A percentile compares a stretch with the other conserved stretches of the same genome.
Evolutionary conservation across 2,888 invertebrate species (phyloP).

Genomic region (Cantharis nigra): DNA sequence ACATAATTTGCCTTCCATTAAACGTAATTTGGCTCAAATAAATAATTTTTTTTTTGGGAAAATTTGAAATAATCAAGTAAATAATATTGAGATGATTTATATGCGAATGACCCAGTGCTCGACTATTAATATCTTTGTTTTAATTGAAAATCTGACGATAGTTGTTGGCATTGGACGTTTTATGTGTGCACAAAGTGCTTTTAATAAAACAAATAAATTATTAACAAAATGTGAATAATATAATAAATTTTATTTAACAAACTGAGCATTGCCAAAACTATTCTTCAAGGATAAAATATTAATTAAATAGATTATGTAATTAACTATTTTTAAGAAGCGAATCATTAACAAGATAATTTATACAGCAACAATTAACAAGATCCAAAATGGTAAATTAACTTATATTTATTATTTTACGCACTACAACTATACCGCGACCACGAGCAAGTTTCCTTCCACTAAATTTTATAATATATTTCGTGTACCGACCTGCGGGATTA

Average conservation of each 20-base stretch:
- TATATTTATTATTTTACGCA: not conserved
- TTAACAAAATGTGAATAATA: constrained; percentile 3
- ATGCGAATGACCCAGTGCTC: constrained; percentile 9
- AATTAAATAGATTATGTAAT: constrained; percentile 5
- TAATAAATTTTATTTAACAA: constrained; percentile 1
- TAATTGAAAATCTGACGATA: constrained; percentile 15
- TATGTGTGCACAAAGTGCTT: constrained; percentile 5
- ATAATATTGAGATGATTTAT: constrained; percentile 11
- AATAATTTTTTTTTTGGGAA: not conserved
- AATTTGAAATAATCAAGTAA: not conserved
- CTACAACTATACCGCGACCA: not conserved
- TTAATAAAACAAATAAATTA: constrained; percentile 4
- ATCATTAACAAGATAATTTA: constrained; percentile 3
- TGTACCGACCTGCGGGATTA: not conserved
- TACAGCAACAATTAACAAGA: not conserved
- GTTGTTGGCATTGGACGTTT: constrained; percentile 14
- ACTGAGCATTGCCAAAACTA: not conserved
- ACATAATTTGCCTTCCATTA: not conserved
- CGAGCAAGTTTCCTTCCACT: not conserved
- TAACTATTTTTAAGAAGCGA: constrained; percentile 5
- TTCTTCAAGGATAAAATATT: constrained; percentile 4
- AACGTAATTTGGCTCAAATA: not conserved
- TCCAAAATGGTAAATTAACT: not conserved
- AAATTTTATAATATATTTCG: not conserved
- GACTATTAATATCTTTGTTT: constrained; percentile 10